These are phyloP conservation scores for Bicyclus anynana DNA, from an alignment of 1,140 invertebrate species.

Conservation along the genomic window DNA sequence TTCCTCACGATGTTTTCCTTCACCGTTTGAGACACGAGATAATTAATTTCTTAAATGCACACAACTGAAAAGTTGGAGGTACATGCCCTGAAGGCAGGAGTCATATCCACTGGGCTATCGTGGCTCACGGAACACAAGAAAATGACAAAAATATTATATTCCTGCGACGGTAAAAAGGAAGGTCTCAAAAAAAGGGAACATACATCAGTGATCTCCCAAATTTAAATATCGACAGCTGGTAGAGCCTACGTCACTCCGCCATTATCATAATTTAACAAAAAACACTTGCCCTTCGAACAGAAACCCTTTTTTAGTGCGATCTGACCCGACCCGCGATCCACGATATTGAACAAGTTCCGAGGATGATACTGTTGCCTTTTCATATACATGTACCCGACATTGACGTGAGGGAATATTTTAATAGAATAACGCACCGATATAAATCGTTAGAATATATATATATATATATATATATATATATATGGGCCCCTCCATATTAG, in stretches of 20 bases:
- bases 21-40: too few relatives aligned
- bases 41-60: too few relatives aligned
- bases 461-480: too few relatives aligned
- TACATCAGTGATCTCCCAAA: constrained; percentile 24
- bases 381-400: not conserved
- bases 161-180: not conserved
- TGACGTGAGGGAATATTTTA: not conserved
- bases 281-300: constrained; percentile 46
- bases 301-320: constrained; percentile 47
- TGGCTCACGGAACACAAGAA: not conserved
- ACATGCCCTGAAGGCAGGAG: too few relatives aligned
- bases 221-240: constrained; percentile 68
- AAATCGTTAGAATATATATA: not conserved
- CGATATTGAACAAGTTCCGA: constrained; percentile 54
- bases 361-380: constrained; percentile 18
- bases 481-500: too few relatives aligned
- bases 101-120: too few relatives aligned
- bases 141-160: not conserved
- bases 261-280: constrained; percentile 74
- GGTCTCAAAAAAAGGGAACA: constrained; percentile 3
- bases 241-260: constrained; percentile 45
- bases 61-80: too few relatives aligned
- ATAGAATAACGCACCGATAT: not conserved
- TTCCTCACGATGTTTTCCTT: too few relatives aligned
- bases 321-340: constrained; percentile 44